Base-by-base conservation (phyloP, 2,888 invertebrate genomes). In the Synergus japonicus region DNA sequence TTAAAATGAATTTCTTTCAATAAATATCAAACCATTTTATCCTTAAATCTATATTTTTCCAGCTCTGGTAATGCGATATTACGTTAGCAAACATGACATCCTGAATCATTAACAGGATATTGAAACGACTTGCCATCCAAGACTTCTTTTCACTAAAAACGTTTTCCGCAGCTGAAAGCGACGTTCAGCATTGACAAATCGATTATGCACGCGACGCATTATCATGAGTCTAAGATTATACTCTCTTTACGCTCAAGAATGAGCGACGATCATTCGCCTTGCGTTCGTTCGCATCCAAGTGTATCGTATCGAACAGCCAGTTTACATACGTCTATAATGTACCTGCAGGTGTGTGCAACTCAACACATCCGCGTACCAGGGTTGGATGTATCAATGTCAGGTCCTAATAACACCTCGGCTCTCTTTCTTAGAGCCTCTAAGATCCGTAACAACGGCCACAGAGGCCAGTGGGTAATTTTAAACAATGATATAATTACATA, bases 401-500 rank as follows among this genome's bases (percentile, higher is more conserved):
- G 84, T 85, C 84, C 86, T 90, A 90, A 91, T 91, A 90, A 91
- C 88, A 90, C 88, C 87, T 87, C 86, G 81, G 80, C 66, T 77
- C 81, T 79, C 79, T 80, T 81, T 82, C 82, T 78, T 80, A 79
- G 79, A 64, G 78, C 78, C 80, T 78, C 79, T 76, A 81, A 80
- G 76, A 80, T 80, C 80, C 73, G 76, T 80, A 79, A 83, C 79
- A 82, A 80, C 82, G 82, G 78, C 78, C 80, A 79, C 79, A 77
- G 82, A 87, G 86, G 83, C 87, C 86, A 87, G 83, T 83, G 85
- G 87, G 87, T 87, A 90, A 91, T 91, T 88, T 88, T 84, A 86
- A 90, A 88, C 91, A 91, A 91, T 90, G 89, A 91, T 90, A 90
- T 91, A 91, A 91, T 91, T 90, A 87, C 88, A 89, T 85, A 86